Base-by-base conservation (phyloP, 2,797 vertebrate genomes). In the Psittacula echo region DNA sequence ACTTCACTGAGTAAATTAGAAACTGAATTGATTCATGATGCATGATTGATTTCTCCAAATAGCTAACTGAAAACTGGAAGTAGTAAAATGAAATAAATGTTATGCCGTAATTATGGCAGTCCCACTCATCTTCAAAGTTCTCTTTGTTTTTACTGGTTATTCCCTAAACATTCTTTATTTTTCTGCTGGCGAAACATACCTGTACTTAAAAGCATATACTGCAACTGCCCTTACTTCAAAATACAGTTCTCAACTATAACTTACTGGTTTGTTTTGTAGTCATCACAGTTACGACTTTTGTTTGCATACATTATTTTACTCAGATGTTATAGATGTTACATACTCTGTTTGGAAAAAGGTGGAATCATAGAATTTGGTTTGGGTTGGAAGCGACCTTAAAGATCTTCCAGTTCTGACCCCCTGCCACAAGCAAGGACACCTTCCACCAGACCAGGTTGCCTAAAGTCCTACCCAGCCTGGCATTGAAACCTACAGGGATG, bases 1-100 rank as follows among this genome's bases (percentile, higher is more conserved):
- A 62, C 39, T 90, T 82, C 70, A 86, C 76, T 79, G 81, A 85
- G 42, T 79, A 93, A 91, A 96, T 94, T 78, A 85, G 66, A 94
- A 94, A 54, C 37, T 56, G 72, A 89, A 78, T 85, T 87, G 65
- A 85, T 93, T 92, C 44, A 70, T 68, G 70, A 70, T 94, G 37
- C 34, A 45, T 62, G 87, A 67, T 30, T 86, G 45, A 89, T 94
- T 94, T 90, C 56, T 91, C 50, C 75, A 93, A 93, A 93, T 70
- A 76, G 53, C 51, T 85, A 81, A 70, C 45, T 76, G 60, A 87
- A 64, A 89, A 68, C 61, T 74, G 34, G 21, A 95, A 89, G n/a
- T n/a, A 86, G 12, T 64, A 60, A 94, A 95, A 91, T 58, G 8
- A 86, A 78, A 68, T 5, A 87, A 91, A 18, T 54, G 12, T 80